Percentiles rank a stretch among this genome's conserved stretches.
phyloP scores from a whole-genome alignment of 1,140 invertebrate genomes.

The Drosophila busckii region DNA sequence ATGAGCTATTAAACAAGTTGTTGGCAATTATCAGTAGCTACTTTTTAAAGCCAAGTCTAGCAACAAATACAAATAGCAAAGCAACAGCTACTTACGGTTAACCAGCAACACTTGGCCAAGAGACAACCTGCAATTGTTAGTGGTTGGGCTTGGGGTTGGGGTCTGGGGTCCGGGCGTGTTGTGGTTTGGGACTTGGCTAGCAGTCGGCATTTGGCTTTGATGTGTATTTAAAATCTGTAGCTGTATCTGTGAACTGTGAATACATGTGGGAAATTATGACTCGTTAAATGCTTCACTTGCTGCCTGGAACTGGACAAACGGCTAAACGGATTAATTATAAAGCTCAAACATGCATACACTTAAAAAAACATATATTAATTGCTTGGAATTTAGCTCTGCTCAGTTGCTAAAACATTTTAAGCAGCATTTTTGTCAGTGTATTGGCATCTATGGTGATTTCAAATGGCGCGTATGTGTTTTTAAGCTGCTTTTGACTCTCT shows the following conservation, averaged over 20 bases:
- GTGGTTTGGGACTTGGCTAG: not conserved
- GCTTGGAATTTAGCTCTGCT: too few species aligned
- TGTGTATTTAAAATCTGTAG: constrained; percentile 57
- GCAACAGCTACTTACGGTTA: constrained; percentile 60
- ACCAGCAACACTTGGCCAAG: constrained; percentile 67
- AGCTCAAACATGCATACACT: not conserved
- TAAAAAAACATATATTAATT: too few species aligned
- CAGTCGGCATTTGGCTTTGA: constrained; percentile 42
- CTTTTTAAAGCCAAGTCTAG: constrained; percentile 23
- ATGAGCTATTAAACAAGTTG: constrained; percentile 61
- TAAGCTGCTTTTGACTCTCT: constrained; percentile 57
- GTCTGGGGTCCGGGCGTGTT: too few species aligned
- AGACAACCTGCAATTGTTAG: not conserved
- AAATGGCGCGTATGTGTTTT: constrained; percentile 19
- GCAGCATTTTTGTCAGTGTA: too few species aligned
- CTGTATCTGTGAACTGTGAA: not conserved
- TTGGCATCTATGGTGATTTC: too few species aligned
- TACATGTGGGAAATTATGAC: constrained; percentile 72
- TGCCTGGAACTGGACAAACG: constrained; percentile 33
- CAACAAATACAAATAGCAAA: constrained; percentile 2
- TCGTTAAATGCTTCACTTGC: constrained; percentile 39
- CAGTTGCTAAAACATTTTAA: too few species aligned
- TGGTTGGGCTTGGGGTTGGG: not conserved
- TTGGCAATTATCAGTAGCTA: constrained; percentile 60
- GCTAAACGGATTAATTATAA: constrained; percentile 59